Evolutionary conservation across 35 echinoderm and acorn worm genomes (phyloP), one percentile per base, ranked within the genome.

Genomic region (Ptychodera flava): DNA sequence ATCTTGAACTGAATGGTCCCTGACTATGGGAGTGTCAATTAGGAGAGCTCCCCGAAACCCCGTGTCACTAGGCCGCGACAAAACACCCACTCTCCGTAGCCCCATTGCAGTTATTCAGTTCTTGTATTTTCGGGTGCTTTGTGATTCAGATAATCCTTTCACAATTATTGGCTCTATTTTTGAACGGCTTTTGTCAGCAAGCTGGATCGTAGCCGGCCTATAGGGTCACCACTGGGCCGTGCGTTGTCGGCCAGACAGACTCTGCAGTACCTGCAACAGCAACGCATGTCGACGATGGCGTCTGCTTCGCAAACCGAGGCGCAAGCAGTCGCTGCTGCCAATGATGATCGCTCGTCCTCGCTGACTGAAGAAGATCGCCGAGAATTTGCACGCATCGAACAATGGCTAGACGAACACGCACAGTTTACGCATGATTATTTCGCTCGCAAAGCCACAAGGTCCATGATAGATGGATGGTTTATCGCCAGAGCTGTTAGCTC

Each of bases 381-480:
- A 6, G 87, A 94, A 77, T 99, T 92, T 38, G 92, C 92, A 35
- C 85, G 77, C 31, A 99, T 99, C 87, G 96, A 99, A 85, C 34
- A 81, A n/a, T 99, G 96, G 96, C 84, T 99, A 1, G 96, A 99
- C 83, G 31, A 90, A 1, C 96, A 99, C 82, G 90, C 92, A 22
- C 92, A 93, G 77, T 99, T 99, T 78, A 83, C 92, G 32, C 96
- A 99, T 38, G 96, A 94, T 85, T 99, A 99, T 82, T 99, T 99
- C 88, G 96, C 96, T 29, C 90, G 96, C 28, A 99, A 99, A 38
- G 96, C 96, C 31, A 99, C 96, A 29, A 80, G 96, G 1, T 92
- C 87, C 32, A 99, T 99, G 96, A 99, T 99, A 31, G 96, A 99
- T 37, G 96, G 96, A n/a, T 99, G 96, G 96, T 99, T 94, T 79